Percentiles rank a stretch among this genome's conserved stretches.
Conservation (phyloP, 2,113 vertebrate species). For the Eidolon helvum region DNA sequence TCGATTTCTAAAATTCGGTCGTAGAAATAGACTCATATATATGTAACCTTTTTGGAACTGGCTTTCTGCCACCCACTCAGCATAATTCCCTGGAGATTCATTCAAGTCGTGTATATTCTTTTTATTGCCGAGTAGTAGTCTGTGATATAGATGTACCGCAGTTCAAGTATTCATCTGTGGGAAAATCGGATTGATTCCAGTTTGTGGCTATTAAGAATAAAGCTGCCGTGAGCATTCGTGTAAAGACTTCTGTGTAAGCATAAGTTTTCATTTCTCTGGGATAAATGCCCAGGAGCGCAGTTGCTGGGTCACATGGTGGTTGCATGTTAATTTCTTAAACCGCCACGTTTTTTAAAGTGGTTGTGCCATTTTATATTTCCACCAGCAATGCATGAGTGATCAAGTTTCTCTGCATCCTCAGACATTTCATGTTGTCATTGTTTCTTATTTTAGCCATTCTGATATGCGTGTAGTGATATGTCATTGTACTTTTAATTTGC, state of each 20-base stretch:
- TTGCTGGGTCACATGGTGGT: not conserved
- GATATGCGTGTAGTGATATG: not conserved
- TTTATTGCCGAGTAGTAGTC: not conserved
- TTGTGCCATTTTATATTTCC: not conserved
- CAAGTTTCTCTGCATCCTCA: not conserved
- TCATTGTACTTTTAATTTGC: not conserved
- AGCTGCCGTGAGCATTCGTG: not conserved
- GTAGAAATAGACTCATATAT: not conserved
- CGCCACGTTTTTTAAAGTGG: not conserved
- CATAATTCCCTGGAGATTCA: not conserved
- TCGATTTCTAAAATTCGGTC: not conserved
- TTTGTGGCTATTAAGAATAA: not conserved
- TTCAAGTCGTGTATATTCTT: not conserved
- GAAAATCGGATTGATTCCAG: not conserved
- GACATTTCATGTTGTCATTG: not conserved
- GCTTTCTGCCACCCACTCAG: not conserved
- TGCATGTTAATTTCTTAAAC: not conserved
- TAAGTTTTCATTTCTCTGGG: not conserved
- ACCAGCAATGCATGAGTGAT: not conserved
- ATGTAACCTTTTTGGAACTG: not conserved
- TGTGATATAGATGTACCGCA: not conserved
- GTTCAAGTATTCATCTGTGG: not conserved
- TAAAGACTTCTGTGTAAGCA: not conserved
- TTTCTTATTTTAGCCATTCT: not conserved
- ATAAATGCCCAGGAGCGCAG: not conserved